Percentiles rank a stretch among this genome's conserved stretches.
Evolutionary conservation across 2,888 invertebrate species (phyloP).

Genomic region (Mesochorus sp.): DNA sequence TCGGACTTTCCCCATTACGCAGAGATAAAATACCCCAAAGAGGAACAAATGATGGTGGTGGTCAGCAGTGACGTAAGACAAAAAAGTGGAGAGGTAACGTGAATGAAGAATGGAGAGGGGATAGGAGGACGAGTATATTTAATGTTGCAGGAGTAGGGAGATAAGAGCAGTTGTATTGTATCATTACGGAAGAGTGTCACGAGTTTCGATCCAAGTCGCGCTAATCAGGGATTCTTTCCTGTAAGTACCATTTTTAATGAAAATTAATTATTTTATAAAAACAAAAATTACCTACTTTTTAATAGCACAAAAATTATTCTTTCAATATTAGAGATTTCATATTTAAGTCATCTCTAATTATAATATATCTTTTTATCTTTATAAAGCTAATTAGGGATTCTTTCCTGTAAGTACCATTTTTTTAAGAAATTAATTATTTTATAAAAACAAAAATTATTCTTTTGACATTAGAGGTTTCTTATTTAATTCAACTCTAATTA

Average conservation of each 20-base stretch:
- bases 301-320: no score
- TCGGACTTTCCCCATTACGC: constrained; percentile 51
- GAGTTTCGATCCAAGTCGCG: constrained; percentile 54
- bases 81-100: constrained; percentile 34
- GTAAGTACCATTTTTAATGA: constrained; percentile 17
- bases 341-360: no score
- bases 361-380: no score
- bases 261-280: no score
- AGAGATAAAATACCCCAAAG: not conserved
- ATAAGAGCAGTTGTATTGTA: constrained; percentile 43
- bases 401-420: constrained; percentile 27
- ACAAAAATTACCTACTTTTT: no score
- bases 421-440: no score
- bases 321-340: no score
- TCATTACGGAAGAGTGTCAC: constrained; percentile 58
- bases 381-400: constrained; percentile 21
- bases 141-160: constrained; percentile 58
- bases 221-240: constrained; percentile 19
- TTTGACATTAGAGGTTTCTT: no score
- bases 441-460: no score
- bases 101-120: constrained; percentile 51
- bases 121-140: constrained; percentile 21
- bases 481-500: no score
- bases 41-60: not conserved
- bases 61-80: constrained; percentile 23